Base-by-base conservation (phyloP, 1,140 invertebrate species). In the Odontomachus brunneus region DNA sequence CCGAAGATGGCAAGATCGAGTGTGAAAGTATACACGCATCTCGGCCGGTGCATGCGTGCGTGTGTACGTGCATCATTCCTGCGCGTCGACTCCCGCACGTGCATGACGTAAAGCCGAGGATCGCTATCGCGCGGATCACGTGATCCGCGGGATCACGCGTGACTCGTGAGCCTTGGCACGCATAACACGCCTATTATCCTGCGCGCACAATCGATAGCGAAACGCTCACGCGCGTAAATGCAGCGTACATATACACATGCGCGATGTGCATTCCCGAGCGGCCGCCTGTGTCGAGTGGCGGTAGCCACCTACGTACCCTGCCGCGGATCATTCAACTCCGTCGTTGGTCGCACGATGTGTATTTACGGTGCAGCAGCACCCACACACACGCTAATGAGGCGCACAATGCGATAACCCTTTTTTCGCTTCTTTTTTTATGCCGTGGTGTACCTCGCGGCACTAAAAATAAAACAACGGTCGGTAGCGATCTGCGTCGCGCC, bases 91-190 rank as follows among this genome's bases (percentile, higher is more conserved):
- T 14, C 3, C n/a, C 48, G 59, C 84, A 66, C 74, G 65, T 59
- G 82, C 65, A 33, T 26, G 22, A 49, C 38, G 49, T 17, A 14
- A 59, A 75, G 53, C n/a, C 55, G 38, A 15, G 63, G 49, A 55
- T 72, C 19, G 49, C 14, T 65, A 59, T 81, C 74, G 26, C 33
- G 29, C 44, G 19, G 51, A 19, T 88, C 86, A 83, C 88, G 84
- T 73, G 84, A 84, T 67, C 65, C 51, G 48, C 67, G 55, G 67
- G 57, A 82, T 84, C 62, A 71, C 51, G 81, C 81, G 84, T 88
- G 81, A 88, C 88, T 86, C 81, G 88, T 69, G 87, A 89, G 76
- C 88, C 84, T 89, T 89, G 88, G 88, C 88, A 89, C 84, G 84
- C 82, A 84, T 88, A 74, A 63, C 44, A 65, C 48, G 75, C 71